Base-by-base conservation (phyloP, 2,113 vertebrate genomes). In the Orthonyx spaldingii region DNA sequence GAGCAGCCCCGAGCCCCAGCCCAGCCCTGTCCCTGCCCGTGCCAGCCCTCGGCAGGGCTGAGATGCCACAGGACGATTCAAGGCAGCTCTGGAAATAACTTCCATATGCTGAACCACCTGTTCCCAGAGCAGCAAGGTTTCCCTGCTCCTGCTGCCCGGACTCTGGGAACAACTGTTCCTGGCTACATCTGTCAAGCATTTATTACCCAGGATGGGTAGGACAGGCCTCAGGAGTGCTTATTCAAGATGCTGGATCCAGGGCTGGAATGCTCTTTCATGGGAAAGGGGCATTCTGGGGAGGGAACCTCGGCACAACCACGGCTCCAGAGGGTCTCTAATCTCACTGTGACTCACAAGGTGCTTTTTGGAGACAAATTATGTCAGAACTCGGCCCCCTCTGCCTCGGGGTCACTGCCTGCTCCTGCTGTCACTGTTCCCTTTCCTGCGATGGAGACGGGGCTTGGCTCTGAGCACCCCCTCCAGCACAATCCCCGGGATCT, bases 51-150 rank as follows among this genome's bases (percentile, higher is more conserved):
- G 1, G 76, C 76, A 78, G 64, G 82, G 79, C 87, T 87, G 84
- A 78, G 76, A 78, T 80, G 90, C 65, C 21, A 27, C 80, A 63
- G 84, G 53, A 71, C 42, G 50, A 41, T 0, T 3, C 52, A 71
- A 93, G 71, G 42, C 88, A 91, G 53, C 44, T 92, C 96, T 94
- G 78, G 88, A 93, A 97, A 97, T 96, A 97, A 95, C 93, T 82
- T 42, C n/a, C 91, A 91, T 89, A 65, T 88, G 95, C 93, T 56
- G 65, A 94, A 64, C 11, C 96, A 97, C 89, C 96, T 97, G 97
- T 95, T 94, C 56, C 79, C 76, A 81, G 86, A 22, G 65, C 94
- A 71, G 64, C 13, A 5, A 41, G 12, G 1, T 86, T 84, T 47
- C 78, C 9, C 81, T 79, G 30, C 89, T 84, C 23, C 76, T 88